Conservation (phyloP, 1,140 invertebrate genomes). For the Pectinophora gossypiella region DNA sequence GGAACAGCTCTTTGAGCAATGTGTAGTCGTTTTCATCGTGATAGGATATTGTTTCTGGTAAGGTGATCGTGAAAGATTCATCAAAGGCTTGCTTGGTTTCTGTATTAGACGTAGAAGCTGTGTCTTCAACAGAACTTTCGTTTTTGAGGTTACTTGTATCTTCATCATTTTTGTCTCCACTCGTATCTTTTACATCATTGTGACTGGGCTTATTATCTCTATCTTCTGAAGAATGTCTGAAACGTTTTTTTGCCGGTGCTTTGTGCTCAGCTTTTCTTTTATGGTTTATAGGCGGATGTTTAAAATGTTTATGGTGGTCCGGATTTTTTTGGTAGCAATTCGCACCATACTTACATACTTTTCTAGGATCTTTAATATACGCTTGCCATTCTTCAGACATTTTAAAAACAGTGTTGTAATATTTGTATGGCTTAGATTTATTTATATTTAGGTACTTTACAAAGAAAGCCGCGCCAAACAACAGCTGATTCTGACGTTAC, state of each 20-base stretch:
- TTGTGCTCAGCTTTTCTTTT: slow-evolving; percentile 22
- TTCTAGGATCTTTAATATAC: slow-evolving; percentile 55
- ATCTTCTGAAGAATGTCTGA: background rate
- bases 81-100: background rate
- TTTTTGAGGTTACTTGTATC: background rate
- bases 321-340: slow-evolving; percentile 92
- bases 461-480: background rate
- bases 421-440: too few species aligned
- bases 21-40: slow-evolving; percentile 42
- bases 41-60: slow-evolving; percentile 25
- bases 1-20: slow-evolving; percentile 84
- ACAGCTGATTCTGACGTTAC: background rate
- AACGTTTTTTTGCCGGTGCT: slow-evolving; percentile 1
- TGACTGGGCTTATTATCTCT: background rate
- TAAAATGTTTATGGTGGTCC: slow-evolving; percentile 84
- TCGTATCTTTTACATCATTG: background rate
- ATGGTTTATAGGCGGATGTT: slow-evolving; percentile 79
- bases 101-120: slow-evolving; percentile 6
- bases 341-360: slow-evolving; percentile 84
- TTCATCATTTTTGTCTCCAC: background rate
- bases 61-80: background rate
- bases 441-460: too few species aligned
- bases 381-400: slow-evolving; percentile 55
- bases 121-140: slow-evolving; percentile 7
- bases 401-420: too few species aligned